Conservation (phyloP, 2,888 invertebrate genomes). For the Lasioglossum oenotherae region DNA sequence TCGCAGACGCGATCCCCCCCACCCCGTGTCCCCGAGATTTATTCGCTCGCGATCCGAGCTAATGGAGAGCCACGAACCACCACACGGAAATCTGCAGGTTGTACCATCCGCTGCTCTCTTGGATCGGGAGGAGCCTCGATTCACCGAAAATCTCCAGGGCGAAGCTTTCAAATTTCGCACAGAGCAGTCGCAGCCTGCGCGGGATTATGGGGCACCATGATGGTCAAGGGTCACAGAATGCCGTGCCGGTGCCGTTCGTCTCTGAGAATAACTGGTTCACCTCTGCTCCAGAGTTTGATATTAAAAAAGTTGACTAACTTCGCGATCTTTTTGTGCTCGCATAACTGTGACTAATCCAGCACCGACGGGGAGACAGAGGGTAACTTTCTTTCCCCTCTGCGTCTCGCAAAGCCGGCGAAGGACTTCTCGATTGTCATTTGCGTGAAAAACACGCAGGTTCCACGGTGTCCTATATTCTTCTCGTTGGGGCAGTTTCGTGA, state of each 20-base stretch:
- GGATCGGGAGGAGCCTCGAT: background rate
- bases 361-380: too few relatives aligned
- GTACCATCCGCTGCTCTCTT: background rate
- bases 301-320: too few relatives aligned
- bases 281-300: too few relatives aligned
- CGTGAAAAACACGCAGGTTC: background rate
- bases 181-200: background rate
- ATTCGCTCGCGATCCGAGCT: background rate
- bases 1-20: background rate
- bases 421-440: background rate
- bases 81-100: background rate
- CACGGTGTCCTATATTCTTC: background rate
- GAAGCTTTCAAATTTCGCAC: background rate
- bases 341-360: too few relatives aligned
- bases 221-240: conserved; percentile 17
- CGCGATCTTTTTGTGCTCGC: too few relatives aligned
- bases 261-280: background rate
- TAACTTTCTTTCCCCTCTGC: too few relatives aligned
- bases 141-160: background rate
- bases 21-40: background rate
- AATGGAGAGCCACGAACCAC: background rate
- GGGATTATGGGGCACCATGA: background rate
- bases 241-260: background rate
- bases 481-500: background rate
- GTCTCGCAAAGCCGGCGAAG: too few relatives aligned